Percentiles rank a stretch among this genome's conserved stretches.
phyloP scores from a whole-genome alignment of 2,888 invertebrate species.

The Meliscaeva auricollis region DNA sequence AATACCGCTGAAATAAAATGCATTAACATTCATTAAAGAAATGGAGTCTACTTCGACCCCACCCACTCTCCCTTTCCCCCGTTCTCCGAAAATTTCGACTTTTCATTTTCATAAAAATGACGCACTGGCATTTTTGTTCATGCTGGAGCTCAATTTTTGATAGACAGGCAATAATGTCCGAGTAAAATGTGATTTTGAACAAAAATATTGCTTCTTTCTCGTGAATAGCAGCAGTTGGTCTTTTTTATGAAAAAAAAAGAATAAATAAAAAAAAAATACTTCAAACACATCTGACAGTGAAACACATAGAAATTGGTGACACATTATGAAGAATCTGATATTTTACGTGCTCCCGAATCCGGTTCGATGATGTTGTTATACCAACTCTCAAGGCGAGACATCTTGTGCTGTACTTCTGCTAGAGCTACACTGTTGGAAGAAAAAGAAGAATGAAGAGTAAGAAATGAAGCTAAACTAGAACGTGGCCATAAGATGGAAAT shows the following conservation, averaged over 20 bases:
- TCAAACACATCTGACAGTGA: constrained; percentile 47
- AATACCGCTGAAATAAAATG: too few species aligned
- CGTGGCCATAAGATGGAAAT: constrained; percentile 6
- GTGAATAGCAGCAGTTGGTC: constrained; percentile 51
- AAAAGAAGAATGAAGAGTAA: background rate
- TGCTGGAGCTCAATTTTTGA: constrained; percentile 56
- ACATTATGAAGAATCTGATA: constrained; percentile 75
- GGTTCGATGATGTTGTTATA: constrained; percentile 58
- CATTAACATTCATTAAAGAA: too few species aligned
- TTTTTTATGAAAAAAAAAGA: constrained; percentile 16
- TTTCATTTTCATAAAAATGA: constrained; percentile 5
- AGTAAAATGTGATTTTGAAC: constrained; percentile 58
- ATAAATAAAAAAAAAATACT: constrained; percentile 14
- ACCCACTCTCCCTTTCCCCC: background rate
- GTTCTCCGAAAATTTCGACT: background rate
- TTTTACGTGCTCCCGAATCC: constrained; percentile 68
- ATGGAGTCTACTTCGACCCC: too few species aligned
- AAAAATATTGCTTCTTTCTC: constrained; percentile 60
- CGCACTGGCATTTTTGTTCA: background rate
- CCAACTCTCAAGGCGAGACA: constrained; percentile 11
- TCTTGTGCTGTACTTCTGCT: constrained; percentile 6
- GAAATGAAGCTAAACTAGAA: constrained; percentile 21
- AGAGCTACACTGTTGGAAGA: background rate
- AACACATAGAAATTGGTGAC: constrained; percentile 67
- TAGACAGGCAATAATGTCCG: constrained; percentile 72